Conservation (phyloP, 2,797 vertebrate species). For the Micromesistius poutassou region DNA sequence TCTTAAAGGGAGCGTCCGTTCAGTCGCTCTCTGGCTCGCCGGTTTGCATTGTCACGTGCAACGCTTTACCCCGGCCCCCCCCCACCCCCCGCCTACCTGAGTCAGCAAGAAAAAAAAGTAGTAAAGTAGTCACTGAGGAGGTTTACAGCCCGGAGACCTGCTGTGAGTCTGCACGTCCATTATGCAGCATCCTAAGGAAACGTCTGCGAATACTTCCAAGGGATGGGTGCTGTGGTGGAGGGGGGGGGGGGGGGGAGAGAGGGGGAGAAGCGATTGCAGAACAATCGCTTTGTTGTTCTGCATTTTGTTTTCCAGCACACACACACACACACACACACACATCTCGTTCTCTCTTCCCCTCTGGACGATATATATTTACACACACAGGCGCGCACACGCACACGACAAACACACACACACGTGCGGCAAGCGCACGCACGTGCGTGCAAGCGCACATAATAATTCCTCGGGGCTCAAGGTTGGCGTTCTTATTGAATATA, state of each 20-base stretch:
- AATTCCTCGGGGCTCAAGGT: conserved; percentile 69
- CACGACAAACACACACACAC: not conserved
- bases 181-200: not conserved
- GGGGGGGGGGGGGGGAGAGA: too few relatives aligned
- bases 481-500: conserved; percentile 74
- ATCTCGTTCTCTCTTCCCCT: conserved; percentile 23
- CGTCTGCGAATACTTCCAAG: not conserved
- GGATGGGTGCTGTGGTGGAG: not conserved
- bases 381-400: not conserved
- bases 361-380: not conserved
- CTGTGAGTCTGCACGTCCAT: not conserved
- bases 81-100: too few relatives aligned
- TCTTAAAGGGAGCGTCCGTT: conserved; percentile 35
- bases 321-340: conserved; percentile 21
- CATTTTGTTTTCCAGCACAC: not conserved
- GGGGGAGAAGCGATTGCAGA: not conserved
- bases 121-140: not conserved
- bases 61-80: not conserved
- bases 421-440: not conserved
- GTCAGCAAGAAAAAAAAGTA: not conserved
- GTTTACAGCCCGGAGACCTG: not conserved
- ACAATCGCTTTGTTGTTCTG: not conserved
- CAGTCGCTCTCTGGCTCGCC: not conserved
- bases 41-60: conserved; percentile 32
- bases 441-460: not conserved